Evolutionary conservation across 2,888 invertebrate genomes (phyloP).

Genomic region (Sussaba pulchella): DNA sequence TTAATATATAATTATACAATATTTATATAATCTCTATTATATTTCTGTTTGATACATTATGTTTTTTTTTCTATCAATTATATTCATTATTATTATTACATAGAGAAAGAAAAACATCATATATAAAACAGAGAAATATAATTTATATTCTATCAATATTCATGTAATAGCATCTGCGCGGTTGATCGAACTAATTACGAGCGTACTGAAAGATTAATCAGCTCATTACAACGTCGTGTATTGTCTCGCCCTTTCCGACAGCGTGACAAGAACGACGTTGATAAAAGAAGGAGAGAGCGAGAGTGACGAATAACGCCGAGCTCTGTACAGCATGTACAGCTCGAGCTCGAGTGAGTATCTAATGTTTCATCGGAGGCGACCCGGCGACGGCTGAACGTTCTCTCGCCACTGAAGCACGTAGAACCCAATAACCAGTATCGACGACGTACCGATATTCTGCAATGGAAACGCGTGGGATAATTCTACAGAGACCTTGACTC

Average conservation of each 20-base stretch:
- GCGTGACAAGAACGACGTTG: conserved; percentile 63
- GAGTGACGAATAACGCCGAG: neutral
- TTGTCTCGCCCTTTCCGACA: conserved; percentile 73
- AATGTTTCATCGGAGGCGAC: neutral
- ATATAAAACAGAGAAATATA: too few species aligned
- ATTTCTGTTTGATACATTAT: too few species aligned
- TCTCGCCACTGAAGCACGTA: neutral
- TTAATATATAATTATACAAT: too few species aligned
- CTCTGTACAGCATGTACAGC: neutral
- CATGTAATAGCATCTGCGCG: too few species aligned
- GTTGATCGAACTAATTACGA: conserved; percentile 68
- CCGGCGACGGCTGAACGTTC: neutral
- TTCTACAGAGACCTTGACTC: conserved; percentile 4
- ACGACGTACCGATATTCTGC: neutral
- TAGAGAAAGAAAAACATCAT: too few species aligned
- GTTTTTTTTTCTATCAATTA: too few species aligned
- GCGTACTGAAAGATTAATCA: conserved; percentile 61
- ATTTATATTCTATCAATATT: too few species aligned
- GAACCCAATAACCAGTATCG: neutral
- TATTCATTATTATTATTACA: too few species aligned
- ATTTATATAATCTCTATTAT: too few species aligned
- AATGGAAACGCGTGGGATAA: conserved; percentile 7
- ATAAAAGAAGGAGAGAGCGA: neutral
- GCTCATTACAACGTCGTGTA: neutral
- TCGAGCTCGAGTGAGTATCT: neutral